These are phyloP conservation scores for Cydia amplana DNA, from an alignment of 1,140 invertebrate genomes.

Conservation along the genomic window DNA sequence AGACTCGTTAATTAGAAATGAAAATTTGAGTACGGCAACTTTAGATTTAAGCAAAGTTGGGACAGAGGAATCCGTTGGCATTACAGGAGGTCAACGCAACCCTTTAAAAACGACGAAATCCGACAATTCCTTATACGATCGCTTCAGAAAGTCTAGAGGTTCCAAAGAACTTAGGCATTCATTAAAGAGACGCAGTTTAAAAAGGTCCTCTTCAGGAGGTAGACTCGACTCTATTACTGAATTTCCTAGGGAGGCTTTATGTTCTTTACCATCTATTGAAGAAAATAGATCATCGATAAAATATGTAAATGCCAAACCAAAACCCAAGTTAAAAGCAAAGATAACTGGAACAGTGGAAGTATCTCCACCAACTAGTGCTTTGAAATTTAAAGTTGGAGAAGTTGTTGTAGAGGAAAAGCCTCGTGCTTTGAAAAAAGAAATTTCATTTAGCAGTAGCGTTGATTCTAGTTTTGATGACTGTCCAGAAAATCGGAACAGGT, in stretches of 20 bases:
- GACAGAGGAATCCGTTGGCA: constrained; percentile 42
- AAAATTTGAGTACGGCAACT: constrained; percentile 75
- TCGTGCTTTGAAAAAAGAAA: constrained; percentile 60
- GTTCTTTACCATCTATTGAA: constrained; percentile 47
- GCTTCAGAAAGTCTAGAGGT: constrained; percentile 51
- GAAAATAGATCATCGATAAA: constrained; percentile 49
- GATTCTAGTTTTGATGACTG: constrained; percentile 33
- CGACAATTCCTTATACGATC: constrained; percentile 71
- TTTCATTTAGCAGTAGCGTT: constrained; percentile 58
- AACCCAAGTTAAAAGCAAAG: constrained; percentile 74
- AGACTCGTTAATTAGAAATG: constrained; percentile 76
- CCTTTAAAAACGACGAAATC: constrained; percentile 73
- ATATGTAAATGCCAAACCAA: constrained; percentile 58
- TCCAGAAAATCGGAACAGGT: constrained; percentile 37
- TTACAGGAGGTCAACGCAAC: constrained; percentile 44
- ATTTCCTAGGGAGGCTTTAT: constrained; percentile 55
- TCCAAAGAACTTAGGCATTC: constrained; percentile 48
- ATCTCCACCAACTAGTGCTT: constrained; percentile 62
- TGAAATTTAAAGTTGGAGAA: constrained; percentile 80
- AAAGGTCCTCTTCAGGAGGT: constrained; percentile 71
- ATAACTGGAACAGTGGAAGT: constrained; percentile 79
- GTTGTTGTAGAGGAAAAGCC: constrained; percentile 77
- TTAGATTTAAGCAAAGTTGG: constrained; percentile 78
- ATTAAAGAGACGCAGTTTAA: constrained; percentile 67
- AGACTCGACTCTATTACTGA: constrained; percentile 75